A percentile compares a stretch with the other conserved stretches of the same genome.
Conservation (phyloP, 1,140 invertebrate genomes). For the Calliopsis andreniformis region DNA sequence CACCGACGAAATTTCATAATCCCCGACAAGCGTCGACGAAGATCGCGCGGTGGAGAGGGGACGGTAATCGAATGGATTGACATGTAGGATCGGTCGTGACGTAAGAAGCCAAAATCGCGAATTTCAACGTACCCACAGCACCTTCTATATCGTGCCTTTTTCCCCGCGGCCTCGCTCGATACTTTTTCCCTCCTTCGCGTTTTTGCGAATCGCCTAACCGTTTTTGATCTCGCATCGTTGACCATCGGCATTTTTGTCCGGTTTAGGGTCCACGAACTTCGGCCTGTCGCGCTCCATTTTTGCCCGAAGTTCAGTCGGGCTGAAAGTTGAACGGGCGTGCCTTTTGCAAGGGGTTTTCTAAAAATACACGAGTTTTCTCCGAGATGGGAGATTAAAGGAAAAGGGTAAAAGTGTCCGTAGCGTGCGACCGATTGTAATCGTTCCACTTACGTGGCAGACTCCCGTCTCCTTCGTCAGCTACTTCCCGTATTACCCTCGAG, state of each 20-base stretch:
- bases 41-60: conserved; percentile 20
- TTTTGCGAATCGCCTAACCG: background rate
- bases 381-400: background rate
- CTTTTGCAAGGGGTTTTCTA: background rate
- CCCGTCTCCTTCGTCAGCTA: conserved; percentile 34
- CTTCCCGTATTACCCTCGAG: conserved; percentile 25
- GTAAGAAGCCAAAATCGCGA: background rate
- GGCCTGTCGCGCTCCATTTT: conserved; percentile 4
- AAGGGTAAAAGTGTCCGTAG: conserved; percentile 18
- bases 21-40: conserved; percentile 34
- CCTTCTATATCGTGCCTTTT: conserved; percentile 2
- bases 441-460: conserved; percentile 6
- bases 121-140: background rate
- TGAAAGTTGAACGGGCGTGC: conserved; percentile 7
- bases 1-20: conserved; percentile 62
- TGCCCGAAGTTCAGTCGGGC: conserved; percentile 29
- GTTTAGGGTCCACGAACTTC: conserved; percentile 7
- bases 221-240: background rate
- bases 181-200: background rate
- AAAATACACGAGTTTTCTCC: conserved; percentile 17
- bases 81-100: background rate
- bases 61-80: conserved; percentile 49
- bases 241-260: too few species aligned
- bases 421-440: conserved; percentile 30
- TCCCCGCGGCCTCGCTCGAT: too few species aligned